These are phyloP conservation scores for Myotis myotis DNA, from an alignment of 2,797 vertebrate species.

Conservation along the genomic window DNA sequence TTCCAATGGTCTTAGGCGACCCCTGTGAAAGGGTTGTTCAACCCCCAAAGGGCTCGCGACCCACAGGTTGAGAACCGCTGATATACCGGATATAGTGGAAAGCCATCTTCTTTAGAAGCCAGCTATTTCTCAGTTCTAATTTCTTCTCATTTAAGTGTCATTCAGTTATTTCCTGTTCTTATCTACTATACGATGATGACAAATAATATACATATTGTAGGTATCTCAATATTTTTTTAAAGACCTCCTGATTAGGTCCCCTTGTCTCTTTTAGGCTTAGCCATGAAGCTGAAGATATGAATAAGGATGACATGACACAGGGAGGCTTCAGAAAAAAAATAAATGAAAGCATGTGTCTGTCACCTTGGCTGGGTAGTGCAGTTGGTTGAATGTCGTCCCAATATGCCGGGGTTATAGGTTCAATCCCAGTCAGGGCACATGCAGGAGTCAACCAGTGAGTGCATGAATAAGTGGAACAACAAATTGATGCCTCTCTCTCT, in stretches of 20 bases:
- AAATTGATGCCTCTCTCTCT: background rate
- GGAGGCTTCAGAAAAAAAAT: background rate
- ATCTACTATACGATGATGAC: background rate
- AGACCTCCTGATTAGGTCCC: background rate
- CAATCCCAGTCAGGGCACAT: background rate
- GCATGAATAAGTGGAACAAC: background rate
- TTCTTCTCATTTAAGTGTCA: background rate
- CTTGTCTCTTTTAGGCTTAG: background rate
- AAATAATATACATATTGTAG: background rate
- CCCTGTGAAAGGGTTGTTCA: too few relatives aligned
- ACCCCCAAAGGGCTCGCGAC: too few relatives aligned
- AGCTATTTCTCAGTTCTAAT: background rate
- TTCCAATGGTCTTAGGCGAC: too few relatives aligned
- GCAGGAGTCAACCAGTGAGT: background rate
- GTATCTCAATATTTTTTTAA: background rate
- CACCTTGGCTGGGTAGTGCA: background rate
- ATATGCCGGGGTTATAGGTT: background rate
- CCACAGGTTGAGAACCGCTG: too few relatives aligned
- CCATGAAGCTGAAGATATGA: background rate
- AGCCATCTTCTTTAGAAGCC: background rate
- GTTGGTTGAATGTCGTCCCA: background rate
- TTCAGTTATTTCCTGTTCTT: background rate
- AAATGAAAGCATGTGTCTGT: background rate
- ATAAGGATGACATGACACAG: background rate
- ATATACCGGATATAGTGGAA: background rate